phyloP scores from a whole-genome alignment of 1,140 invertebrate genomes.

The Anadara kagoshimensis region DNA sequence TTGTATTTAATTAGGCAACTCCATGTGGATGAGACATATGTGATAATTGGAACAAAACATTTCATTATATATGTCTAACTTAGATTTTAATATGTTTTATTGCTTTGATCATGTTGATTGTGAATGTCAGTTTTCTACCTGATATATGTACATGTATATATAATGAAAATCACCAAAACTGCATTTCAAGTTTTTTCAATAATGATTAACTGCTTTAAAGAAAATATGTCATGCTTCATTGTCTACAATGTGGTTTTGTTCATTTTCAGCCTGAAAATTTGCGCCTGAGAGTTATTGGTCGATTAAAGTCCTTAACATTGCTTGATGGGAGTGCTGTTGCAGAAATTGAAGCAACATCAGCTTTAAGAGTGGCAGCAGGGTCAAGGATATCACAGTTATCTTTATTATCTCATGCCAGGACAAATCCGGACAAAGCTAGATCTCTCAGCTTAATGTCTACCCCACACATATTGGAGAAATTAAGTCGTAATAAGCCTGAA shows the following conservation, averaged over 20 bases:
- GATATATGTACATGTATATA: not conserved
- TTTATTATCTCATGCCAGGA: slow-evolving; percentile 62
- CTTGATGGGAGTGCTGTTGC: slow-evolving; percentile 61
- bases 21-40: too few species aligned
- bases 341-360: slow-evolving; percentile 64
- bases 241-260: slow-evolving; percentile 7
- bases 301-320: slow-evolving; percentile 64
- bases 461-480: slow-evolving; percentile 57
- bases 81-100: too few species aligned
- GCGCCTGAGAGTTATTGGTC: slow-evolving; percentile 63
- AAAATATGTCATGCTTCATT: not conserved
- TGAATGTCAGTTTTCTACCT: not conserved
- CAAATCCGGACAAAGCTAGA: slow-evolving; percentile 57
- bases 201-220: too few species aligned
- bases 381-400: slow-evolving; percentile 70
- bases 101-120: not conserved
- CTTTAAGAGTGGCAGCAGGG: slow-evolving; percentile 67
- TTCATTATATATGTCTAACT: too few species aligned
- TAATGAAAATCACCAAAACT: not conserved
- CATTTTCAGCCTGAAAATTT: slow-evolving; percentile 62
- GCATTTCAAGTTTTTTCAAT: not conserved
- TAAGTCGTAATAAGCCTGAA: slow-evolving; percentile 63
- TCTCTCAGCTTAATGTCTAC: slow-evolving; percentile 58
- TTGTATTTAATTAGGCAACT: too few species aligned
- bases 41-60: too few species aligned